Evolutionary conservation across 2,797 vertebrate genomes (phyloP), one percentile per base, ranked within the genome.

Genomic region (Masticophis lateralis): DNA sequence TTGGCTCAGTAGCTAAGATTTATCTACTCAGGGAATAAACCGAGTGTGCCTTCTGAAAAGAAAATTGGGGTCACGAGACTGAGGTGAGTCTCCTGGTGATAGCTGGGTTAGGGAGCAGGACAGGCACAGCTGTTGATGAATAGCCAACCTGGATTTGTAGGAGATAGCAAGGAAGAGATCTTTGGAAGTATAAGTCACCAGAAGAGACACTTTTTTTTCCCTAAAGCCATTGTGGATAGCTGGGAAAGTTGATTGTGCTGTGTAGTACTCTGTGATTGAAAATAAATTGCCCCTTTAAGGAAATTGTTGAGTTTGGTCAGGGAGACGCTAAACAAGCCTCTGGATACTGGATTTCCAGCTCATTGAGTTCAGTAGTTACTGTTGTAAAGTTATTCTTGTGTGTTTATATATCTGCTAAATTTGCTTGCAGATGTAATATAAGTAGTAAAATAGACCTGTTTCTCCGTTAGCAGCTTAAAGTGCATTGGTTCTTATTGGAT

Each of bases 331-430:
- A 83, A 83, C 37, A 83, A 83, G 74, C 74, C 74, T 83, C 74
- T 83, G 74, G 69, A 37, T 74, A 74, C 32, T 37, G 32, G 43
- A 83, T 83, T 83, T 83, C 10, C 37, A 83, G 74, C 74, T 83
- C 74, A 83, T 83, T 47, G 74, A 83, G 10, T 83, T 83, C 74
- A 83, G 74, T 83, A 47, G 74, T 83, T 83, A 83, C 74, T 47
- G 37, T 47, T 83, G 74, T 83, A 47, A 47, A 83, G 74, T 83
- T 83, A 83, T 83, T 83, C 74, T 83, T 83, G 74, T 83, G 74
- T 47, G 74, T 47, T 83, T 83, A 83, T 47, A 4, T 83, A 47
- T 79, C 37, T 79, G 37, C 74, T 22, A 43, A 43, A 79, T 47
- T 83, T 83, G 74, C 74, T 83, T 83, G 74, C 37, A 47, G 37